Evolutionary conservation across 1,140 invertebrate genomes (phyloP).

Genomic region (Drosophila baimaii): DNA sequence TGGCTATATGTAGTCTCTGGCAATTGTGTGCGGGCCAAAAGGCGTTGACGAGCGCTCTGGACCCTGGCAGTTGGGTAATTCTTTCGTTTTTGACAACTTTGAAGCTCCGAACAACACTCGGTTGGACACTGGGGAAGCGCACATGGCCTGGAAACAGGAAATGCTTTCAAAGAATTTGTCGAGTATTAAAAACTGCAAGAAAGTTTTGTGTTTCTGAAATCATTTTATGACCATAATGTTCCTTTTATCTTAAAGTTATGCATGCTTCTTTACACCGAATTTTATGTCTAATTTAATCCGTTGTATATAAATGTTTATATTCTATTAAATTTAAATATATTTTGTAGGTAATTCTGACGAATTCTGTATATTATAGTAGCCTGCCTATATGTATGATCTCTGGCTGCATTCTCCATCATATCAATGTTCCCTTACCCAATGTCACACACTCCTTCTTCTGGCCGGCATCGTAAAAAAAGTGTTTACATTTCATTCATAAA

Average conservation of each 20-base stretch:
- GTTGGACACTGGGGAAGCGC: constrained; percentile 5
- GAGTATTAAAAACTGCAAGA: not conserved
- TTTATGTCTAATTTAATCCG: not conserved
- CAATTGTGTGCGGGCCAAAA: constrained; percentile 44
- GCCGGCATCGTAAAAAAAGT: constrained; percentile 70
- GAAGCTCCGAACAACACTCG: constrained; percentile 5
- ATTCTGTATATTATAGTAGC: not conserved
- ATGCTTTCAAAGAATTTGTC: not conserved
- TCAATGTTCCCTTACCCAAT: constrained; percentile 21
- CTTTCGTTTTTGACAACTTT: constrained; percentile 46
- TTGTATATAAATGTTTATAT: not conserved
- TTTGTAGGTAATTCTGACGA: not conserved
- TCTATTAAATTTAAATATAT: not conserved
- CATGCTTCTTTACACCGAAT: not conserved
- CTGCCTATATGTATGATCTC: not conserved
- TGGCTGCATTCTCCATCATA: not conserved
- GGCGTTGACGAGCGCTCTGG: constrained; percentile 47
- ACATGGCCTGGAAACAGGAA: constrained; percentile 3
- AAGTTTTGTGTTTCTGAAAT: constrained; percentile 7
- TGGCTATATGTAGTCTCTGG: constrained; percentile 27
- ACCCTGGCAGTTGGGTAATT: constrained; percentile 33
- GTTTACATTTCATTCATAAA: constrained; percentile 83
- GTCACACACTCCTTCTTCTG: constrained; percentile 3
- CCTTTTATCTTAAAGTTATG: not conserved
- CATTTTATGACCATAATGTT: not conserved